A percentile compares a stretch with the other conserved stretches of the same genome.
phyloP scores from a whole-genome alignment of 1,140 invertebrate genomes.

The Amyelois transitella region DNA sequence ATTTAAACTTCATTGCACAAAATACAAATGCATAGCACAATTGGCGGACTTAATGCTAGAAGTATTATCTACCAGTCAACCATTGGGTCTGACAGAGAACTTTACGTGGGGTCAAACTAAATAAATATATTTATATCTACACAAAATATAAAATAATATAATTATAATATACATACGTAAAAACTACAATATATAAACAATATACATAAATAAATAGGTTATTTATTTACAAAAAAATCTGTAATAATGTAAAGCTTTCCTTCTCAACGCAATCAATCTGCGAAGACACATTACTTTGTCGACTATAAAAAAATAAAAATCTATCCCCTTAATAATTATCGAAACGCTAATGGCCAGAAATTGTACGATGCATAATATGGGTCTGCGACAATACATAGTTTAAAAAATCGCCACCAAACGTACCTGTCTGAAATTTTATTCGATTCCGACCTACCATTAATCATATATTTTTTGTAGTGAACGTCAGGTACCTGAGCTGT shows the following conservation, averaged over 20 bases:
- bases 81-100: no score
- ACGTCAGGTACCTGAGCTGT: constrained; percentile 35
- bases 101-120: no score
- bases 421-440: constrained; percentile 54
- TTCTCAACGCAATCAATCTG: neutral
- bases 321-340: constrained; percentile 2
- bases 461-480: constrained; percentile 62
- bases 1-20: no score
- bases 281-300: no score
- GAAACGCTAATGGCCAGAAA: constrained; percentile 8
- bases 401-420: constrained; percentile 47
- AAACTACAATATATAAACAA: no score
- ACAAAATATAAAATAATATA: no score
- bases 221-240: neutral
- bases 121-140: no score
- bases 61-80: no score
- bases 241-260: neutral
- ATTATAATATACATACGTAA: no score
- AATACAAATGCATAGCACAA: no score
- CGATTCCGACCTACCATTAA: constrained; percentile 57
- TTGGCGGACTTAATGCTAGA: no score
- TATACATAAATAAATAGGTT: no score
- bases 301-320: neutral
- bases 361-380: constrained; percentile 19
- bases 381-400: constrained; percentile 28